phyloP scores from a whole-genome alignment of 2,888 invertebrate species.

The Coronaproctus castanopsis region DNA sequence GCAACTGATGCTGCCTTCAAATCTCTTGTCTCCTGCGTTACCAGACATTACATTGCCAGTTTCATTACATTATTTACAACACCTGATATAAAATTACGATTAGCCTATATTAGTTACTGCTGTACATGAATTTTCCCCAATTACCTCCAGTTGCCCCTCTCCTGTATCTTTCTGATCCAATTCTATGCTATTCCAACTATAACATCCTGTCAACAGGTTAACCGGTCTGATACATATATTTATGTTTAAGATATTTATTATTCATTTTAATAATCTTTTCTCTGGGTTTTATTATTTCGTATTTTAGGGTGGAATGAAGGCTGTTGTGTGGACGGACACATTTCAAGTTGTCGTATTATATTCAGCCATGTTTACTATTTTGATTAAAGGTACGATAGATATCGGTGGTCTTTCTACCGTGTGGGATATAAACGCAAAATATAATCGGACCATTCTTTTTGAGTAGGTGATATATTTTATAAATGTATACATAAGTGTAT shows the following conservation, averaged over 20 bases:
- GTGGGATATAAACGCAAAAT: slow-evolving; percentile 22
- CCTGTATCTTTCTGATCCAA: no score
- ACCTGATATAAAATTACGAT: no score
- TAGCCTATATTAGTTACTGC: no score
- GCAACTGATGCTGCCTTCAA: no score
- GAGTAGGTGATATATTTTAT: no score
- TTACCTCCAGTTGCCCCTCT: no score
- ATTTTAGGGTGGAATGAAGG: slow-evolving; percentile 26
- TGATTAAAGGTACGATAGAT: slow-evolving; percentile 25
- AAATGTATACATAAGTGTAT: no score
- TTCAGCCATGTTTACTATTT: slow-evolving; percentile 24
- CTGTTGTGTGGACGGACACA: slow-evolving; percentile 28
- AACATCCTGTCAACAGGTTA: not conserved
- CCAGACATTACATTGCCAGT: no score
- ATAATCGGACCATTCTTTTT: slow-evolving; percentile 22
- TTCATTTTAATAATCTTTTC: not conserved
- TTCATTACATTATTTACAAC: no score
- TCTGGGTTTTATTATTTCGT: not conserved
- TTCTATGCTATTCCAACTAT: not conserved
- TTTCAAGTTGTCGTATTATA: slow-evolving; percentile 27
- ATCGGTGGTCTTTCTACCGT: slow-evolving; percentile 25
- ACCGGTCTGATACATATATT: not conserved
- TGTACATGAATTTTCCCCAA: no score
- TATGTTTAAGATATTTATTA: not conserved
- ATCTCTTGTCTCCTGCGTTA: no score